A percentile compares a stretch with the other conserved stretches of the same genome.
phyloP scores from a whole-genome alignment of 2,797 vertebrate species.

The Etheostoma nigrum region DNA sequence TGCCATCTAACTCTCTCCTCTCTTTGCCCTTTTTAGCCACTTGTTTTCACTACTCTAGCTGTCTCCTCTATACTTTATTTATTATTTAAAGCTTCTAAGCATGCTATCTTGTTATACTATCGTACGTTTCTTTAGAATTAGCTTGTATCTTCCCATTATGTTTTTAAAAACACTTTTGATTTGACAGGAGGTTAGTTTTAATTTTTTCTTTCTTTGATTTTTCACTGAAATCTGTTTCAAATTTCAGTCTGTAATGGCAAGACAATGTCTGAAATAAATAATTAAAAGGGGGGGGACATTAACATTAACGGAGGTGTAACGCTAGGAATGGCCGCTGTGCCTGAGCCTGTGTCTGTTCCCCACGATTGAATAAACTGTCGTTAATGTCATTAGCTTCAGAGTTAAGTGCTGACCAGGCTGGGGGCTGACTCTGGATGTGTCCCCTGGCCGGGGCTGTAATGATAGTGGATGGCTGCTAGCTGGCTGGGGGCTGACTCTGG shows the following conservation, averaged over 20 bases:
- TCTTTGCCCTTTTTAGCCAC: slow-evolving; percentile 5
- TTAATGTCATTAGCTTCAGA: too few relatives aligned
- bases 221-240: not conserved
- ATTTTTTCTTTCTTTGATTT: slow-evolving; percentile 22
- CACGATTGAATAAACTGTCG: too few relatives aligned
- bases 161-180: slow-evolving; percentile 3
- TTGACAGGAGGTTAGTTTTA: slow-evolving; percentile 21
- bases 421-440: too few relatives aligned
- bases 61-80: not conserved
- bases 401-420: too few relatives aligned
- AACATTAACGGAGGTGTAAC: too few relatives aligned
- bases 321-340: too few relatives aligned
- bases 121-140: not conserved
- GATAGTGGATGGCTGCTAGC: too few relatives aligned
- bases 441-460: too few relatives aligned
- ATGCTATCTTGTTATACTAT: not conserved
- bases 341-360: too few relatives aligned
- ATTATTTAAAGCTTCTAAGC: not conserved
- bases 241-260: not conserved
- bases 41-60: not conserved
- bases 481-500: too few relatives aligned
- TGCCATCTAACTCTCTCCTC: not conserved
- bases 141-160: not conserved
- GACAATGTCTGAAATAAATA: not conserved
- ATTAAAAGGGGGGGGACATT: not conserved